Conservation (phyloP, 2,888 invertebrate species). For the Drosophila cognata region DNA sequence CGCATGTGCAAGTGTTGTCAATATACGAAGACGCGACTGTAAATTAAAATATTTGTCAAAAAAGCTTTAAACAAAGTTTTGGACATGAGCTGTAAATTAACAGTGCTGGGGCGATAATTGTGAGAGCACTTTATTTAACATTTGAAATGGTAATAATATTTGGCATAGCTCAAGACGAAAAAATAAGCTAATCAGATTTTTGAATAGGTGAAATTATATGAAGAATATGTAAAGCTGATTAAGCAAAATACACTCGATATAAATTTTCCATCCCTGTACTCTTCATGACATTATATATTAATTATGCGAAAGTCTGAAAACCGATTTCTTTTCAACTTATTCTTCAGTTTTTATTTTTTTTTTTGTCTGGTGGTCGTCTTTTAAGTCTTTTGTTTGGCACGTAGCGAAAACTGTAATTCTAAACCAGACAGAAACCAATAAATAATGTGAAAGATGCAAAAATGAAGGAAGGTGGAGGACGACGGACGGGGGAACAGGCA, state of each 20-base stretch:
- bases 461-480: conserved; percentile 27
- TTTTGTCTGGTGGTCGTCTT: conserved; percentile 44
- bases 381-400: conserved; percentile 71
- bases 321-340: conserved; percentile 15
- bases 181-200: neutral
- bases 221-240: neutral
- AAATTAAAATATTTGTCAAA: neutral
- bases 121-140: neutral
- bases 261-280: neutral
- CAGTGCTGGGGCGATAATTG: neutral
- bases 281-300: neutral
- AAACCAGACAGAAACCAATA: conserved; percentile 62
- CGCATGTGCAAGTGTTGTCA: conserved; percentile 11
- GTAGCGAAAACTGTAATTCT: conserved; percentile 73
- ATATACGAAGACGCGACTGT: conserved; percentile 34
- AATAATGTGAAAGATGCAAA: conserved; percentile 55
- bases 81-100: conserved; percentile 2
- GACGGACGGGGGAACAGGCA: conserved; percentile 9
- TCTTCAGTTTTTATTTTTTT: conserved; percentile 4
- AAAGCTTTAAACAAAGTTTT: neutral
- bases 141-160: neutral
- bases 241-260: neutral
- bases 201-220: neutral
- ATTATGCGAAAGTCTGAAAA: conserved; percentile 14
- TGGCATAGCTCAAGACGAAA: neutral